Evolutionary conservation across 2,888 invertebrate species (phyloP).

Genomic region (Ophion slaviceki): DNA sequence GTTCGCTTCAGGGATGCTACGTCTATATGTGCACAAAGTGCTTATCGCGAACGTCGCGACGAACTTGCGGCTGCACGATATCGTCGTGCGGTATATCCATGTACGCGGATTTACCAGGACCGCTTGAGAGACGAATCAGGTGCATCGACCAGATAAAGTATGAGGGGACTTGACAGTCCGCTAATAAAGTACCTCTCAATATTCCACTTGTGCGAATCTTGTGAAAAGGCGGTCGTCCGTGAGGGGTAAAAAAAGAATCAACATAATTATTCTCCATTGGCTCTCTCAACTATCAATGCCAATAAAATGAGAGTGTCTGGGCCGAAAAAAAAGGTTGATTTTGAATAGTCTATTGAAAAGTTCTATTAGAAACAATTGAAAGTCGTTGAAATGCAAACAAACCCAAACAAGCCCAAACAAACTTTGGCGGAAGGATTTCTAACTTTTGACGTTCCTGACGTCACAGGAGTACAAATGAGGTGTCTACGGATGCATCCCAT

Average conservation of each 20-base stretch:
- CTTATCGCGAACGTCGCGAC: constrained; percentile 17
- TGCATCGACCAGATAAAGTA: not conserved
- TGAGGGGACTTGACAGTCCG: not conserved
- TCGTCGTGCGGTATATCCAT: constrained; percentile 8
- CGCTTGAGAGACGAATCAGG: constrained; percentile 10
- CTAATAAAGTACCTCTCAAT: constrained; percentile 1
- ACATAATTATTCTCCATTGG: not conserved
- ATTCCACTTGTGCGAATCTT: not conserved
- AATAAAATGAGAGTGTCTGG: not conserved
- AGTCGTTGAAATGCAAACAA: too few species aligned
- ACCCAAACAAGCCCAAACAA: too few species aligned
- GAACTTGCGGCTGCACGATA: constrained; percentile 38
- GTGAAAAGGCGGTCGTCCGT: not conserved
- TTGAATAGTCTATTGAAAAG: too few species aligned
- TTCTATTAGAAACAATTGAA: too few species aligned
- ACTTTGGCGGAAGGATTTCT: too few species aligned
- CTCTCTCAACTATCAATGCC: not conserved
- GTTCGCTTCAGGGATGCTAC: constrained; percentile 3
- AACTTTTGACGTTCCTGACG: too few species aligned
- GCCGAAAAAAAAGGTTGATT: too few species aligned
- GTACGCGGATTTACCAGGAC: not conserved
- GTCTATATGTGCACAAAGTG: constrained; percentile 9
- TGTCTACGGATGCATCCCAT: too few species aligned
- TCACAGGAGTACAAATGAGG: too few species aligned
- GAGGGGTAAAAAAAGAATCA: not conserved